Evolutionary conservation across 30 jellyfish, hydroid and myxozoan genomes (phyloP), one percentile per base, ranked within the genome.

Genomic region (Calvadosia cruxmelitensis): DNA sequence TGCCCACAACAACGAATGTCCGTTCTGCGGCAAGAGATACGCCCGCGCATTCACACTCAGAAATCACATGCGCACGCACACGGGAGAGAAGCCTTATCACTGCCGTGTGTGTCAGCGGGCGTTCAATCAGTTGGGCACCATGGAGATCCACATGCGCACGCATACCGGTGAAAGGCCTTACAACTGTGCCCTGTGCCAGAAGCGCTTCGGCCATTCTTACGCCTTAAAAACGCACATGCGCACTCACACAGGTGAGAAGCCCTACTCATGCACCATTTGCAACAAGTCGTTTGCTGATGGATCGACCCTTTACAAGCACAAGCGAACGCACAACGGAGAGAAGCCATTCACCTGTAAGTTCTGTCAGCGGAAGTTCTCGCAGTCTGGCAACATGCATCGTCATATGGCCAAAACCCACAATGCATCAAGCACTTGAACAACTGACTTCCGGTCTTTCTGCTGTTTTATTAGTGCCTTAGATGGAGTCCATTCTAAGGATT

Each of bases 181-280:
- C 64, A 80, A 72, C 33, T 80, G 93, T 48, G 33, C 50, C 24
- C 28, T 66, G 36, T 82, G 94, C 71, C 29, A 64, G 57, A 82
- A 82, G 52, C 33, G 79, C 42, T 82, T 82, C 48, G 86, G 85
- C 23, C 84, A 71, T 49, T 84, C 67, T 27, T 70, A 84, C 63
- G 73, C 94, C 1, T 62, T 82, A 49, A 82, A 82, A 53, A 82
- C 94, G 51, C 94, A 82, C 52, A 67, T 73, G 34, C 67, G 94
- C 52, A 82, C 73, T 2, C 94, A 82, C 48, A 33, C 86, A 2
- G 94, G 94, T 0, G 94, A 82, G 49, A 82, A 82, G 79, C 94
- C 94, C 1, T 82, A 73, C 53, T 50, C 68, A 10, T 82, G 94
- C 51, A 76, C 67, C 51, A 69, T 33, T 27, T 82, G 94, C 72